phyloP scores from a whole-genome alignment of 2,113 vertebrate species.

The Manacus vitellinus region DNA sequence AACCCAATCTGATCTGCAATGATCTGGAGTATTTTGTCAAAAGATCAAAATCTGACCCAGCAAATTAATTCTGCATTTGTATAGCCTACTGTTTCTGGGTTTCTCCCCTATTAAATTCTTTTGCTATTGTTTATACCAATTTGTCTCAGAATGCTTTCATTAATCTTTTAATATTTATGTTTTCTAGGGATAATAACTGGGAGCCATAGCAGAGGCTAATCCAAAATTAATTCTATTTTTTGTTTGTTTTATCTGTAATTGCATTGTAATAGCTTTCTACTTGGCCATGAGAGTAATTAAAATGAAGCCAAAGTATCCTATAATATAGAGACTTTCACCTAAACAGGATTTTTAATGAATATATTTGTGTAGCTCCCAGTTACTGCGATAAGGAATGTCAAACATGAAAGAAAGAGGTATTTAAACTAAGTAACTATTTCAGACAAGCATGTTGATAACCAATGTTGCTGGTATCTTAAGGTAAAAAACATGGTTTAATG shows the following conservation, averaged over 20 bases:
- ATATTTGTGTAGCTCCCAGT: neutral
- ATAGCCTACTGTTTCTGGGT: neutral
- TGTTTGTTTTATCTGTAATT: constrained; percentile 33
- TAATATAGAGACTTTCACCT: neutral
- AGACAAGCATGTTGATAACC: neutral
- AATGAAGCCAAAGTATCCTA: neutral
- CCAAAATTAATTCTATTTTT: constrained; percentile 41
- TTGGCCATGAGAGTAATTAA: constrained; percentile 23
- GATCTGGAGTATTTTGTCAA: neutral
- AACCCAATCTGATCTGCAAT: neutral
- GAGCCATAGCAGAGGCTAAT: constrained; percentile 15
- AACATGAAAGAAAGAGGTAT: neutral
- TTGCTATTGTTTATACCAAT: constrained; percentile 2
- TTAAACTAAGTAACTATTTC: neutral
- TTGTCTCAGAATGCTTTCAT: constrained; percentile 8
- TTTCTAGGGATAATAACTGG: constrained; percentile 13
- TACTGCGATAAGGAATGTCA: neutral
- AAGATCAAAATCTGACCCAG: neutral
- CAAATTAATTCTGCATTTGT: neutral
- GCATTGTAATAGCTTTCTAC: neutral
- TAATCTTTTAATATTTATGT: constrained; percentile 42
- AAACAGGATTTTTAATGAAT: neutral
- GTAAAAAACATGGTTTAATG: neutral
- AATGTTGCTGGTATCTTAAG: neutral
- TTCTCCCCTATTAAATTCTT: neutral